Base-by-base conservation (phyloP, 2,113 vertebrate genomes). In the Paramormyrops kingsleyae region DNA sequence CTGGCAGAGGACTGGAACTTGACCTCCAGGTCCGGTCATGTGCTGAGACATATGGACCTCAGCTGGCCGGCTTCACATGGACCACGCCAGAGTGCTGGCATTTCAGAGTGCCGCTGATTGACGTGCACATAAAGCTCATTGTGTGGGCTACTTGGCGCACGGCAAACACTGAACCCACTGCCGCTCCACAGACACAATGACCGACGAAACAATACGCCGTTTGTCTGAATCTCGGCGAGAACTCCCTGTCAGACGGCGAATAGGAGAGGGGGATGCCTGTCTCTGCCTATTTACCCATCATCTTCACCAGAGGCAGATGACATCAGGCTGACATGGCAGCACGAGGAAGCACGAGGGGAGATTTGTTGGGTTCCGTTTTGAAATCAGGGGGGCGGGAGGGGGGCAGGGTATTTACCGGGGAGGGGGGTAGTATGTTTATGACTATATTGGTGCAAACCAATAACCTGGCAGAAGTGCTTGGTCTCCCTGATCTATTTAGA, bases 71-170 rank as follows among this genome's bases (percentile, higher is more conserved):
- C 89, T 88, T 77, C 88, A 50, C 87, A 88, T 53, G 90, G 85
- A 86, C 87, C 39, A 2, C 49, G 53, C 19, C 24, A 88, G 86
- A 88, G 42, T 39, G 31, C 87, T 90, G 91, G 90, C n/a, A 10
- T 70, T 92, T 90, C 9, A 90, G 89, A 91, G 91, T 90, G 91
- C 90, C 91, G 91, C 90, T 93, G 93, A 93, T 93, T 93, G 93
- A 93, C 92, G 90, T 70, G 90, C 91, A 90, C 90, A 83, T 70
- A 83, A 89, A 89, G 70, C 88, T 89, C 19, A 83, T 80, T 89
- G 88, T 89, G 70, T 83, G 47, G 47, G 70, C 70, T 8, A 53
- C 47, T 83, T 80, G 88, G 88, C 49, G 27, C 70, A 52, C 77
- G 31, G 66, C 88, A 89, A 53, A 83, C 70, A 91, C 92, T 88